Evolutionary conservation across 2,888 invertebrate genomes (phyloP).

Genomic region (Nymphalis c-album): DNA sequence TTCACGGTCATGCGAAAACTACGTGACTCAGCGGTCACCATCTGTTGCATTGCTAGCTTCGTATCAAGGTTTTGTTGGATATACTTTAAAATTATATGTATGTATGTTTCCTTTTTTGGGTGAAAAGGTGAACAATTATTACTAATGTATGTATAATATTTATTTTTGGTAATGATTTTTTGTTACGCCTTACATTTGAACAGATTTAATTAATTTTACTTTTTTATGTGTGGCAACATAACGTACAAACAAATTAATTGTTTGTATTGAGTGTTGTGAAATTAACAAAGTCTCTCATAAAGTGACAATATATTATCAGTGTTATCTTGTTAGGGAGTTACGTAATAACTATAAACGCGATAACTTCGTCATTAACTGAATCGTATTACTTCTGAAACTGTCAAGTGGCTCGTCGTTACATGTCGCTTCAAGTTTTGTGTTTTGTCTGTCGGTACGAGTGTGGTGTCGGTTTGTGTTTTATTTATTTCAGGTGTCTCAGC

Average conservation of each 20-base stretch:
- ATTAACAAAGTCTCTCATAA: too few relatives aligned
- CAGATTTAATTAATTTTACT: too few relatives aligned
- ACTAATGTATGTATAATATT: too few relatives aligned
- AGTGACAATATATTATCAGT: not conserved
- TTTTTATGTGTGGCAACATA: too few relatives aligned
- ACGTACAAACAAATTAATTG: too few relatives aligned
- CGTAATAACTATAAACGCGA: conserved; percentile 13
- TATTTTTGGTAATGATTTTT: too few relatives aligned
- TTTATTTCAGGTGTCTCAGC: conserved; percentile 60
- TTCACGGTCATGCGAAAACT: conserved; percentile 39
- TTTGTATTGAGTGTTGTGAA: too few relatives aligned
- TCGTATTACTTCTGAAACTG: conserved; percentile 13
- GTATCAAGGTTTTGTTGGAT: conserved; percentile 33
- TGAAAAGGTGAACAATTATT: not conserved
- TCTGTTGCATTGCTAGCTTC: conserved; percentile 57
- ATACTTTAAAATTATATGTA: not conserved
- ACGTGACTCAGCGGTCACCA: conserved; percentile 63
- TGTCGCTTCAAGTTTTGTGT: conserved; percentile 51
- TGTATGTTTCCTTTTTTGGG: not conserved
- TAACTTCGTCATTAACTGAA: conserved; percentile 16
- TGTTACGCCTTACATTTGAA: too few relatives aligned
- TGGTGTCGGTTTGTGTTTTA: conserved; percentile 50
- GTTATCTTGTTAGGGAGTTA: conserved; percentile 6
- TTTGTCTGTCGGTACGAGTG: conserved; percentile 61
- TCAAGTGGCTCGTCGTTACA: conserved; percentile 38